Evolutionary conservation across 2,888 invertebrate genomes (phyloP).

Genomic region (Quadriops clusia): DNA sequence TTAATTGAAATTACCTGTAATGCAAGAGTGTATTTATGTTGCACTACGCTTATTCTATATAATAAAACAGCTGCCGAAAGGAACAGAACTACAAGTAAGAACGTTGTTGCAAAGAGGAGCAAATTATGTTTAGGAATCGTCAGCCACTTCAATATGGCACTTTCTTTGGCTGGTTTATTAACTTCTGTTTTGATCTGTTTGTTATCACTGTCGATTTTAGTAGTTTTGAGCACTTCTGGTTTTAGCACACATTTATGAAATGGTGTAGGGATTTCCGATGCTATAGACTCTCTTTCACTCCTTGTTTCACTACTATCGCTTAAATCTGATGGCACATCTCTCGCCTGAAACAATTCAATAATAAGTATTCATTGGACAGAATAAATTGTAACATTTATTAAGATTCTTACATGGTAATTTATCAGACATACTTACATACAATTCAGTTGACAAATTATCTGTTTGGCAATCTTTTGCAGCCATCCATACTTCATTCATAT

Average conservation of each 20-base stretch:
- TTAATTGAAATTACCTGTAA: conserved; percentile 31
- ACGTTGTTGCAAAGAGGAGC: conserved; percentile 42
- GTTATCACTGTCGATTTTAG: too few species aligned
- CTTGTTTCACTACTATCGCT: conserved; percentile 24
- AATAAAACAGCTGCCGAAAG: conserved; percentile 46
- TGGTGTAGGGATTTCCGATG: conserved; percentile 14
- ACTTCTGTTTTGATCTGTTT: too few species aligned
- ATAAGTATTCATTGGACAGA: too few species aligned
- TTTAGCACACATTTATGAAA: conserved; percentile 16
- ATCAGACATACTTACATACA: too few species aligned
- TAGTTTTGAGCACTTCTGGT: conserved; percentile 8
- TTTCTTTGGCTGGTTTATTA: too few species aligned
- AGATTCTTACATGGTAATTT: too few species aligned
- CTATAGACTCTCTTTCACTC: conserved; percentile 19
- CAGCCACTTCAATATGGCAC: too few species aligned
- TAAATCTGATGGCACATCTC: conserved; percentile 16
- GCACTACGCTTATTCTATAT: conserved; percentile 43
- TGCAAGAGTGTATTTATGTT: conserved; percentile 31
- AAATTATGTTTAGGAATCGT: conserved; percentile 41
- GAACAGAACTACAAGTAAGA: conserved; percentile 44
- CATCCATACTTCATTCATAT: conserved; percentile 80
- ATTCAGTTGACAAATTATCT: too few species aligned
- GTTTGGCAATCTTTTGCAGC: conserved; percentile 39
- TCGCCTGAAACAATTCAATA: conserved; percentile 12
- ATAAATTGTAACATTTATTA: too few species aligned